These are phyloP conservation scores for Bombus difficillimus DNA, from an alignment of 1,140 invertebrate species.

Conservation along the genomic window DNA sequence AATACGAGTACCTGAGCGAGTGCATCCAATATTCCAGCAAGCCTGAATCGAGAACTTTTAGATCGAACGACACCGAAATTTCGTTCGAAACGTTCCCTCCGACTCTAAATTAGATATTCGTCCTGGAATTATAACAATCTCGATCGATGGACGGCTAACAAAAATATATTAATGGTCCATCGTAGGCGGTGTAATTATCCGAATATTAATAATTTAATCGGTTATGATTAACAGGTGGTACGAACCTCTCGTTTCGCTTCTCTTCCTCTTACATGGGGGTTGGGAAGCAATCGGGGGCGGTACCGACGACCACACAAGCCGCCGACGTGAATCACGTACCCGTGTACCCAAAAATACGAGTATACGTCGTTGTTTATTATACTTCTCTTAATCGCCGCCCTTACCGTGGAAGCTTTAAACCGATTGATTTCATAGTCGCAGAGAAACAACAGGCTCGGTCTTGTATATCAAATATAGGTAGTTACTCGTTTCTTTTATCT, in stretches of 20 bases:
- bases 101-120: neutral
- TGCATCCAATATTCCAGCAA: neutral
- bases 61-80: neutral
- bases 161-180: neutral
- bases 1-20: conserved; percentile 43
- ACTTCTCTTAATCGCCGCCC: neutral
- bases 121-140: neutral
- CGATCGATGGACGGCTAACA: neutral
- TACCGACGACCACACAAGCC: conserved; percentile 72
- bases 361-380: conserved; percentile 21
- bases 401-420: neutral
- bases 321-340: conserved; percentile 62
- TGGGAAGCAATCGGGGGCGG: conserved; percentile 59
- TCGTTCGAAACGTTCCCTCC: neutral
- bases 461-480: too few relatives aligned
- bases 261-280: conserved; percentile 54
- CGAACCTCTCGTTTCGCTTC: conserved; percentile 30
- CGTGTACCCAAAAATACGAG: conserved; percentile 43
- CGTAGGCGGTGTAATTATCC: conserved; percentile 72
- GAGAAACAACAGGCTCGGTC: too few relatives aligned
- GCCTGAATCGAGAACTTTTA: neutral
- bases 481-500: neutral
- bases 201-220: conserved; percentile 78
- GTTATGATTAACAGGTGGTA: conserved; percentile 76
- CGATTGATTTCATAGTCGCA: neutral